A percentile compares a stretch with the other conserved stretches of the same genome.
These are phyloP conservation scores for Himantopus leucocephalus DNA, from an alignment of 2,113 vertebrate species.

Conservation along the genomic window DNA sequence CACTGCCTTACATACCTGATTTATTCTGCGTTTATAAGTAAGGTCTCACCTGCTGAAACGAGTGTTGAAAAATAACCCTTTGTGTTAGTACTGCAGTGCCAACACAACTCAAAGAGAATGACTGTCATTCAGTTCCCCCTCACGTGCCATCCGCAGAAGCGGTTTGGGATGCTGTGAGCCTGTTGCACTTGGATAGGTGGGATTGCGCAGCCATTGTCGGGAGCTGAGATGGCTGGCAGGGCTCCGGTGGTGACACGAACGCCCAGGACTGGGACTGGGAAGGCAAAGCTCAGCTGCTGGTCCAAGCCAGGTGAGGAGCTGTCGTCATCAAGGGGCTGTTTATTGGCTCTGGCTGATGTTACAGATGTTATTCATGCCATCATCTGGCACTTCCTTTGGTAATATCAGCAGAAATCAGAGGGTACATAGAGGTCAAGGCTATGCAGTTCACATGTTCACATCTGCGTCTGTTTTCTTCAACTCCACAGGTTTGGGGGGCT, in stretches of 20 bases:
- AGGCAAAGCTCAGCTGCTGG: not conserved
- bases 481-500: not conserved
- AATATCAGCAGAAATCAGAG: not conserved
- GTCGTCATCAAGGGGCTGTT: not conserved
- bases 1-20: not conserved
- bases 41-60: not conserved
- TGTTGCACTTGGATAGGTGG: not conserved
- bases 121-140: not conserved
- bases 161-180: not conserved
- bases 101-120: not conserved
- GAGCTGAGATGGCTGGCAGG: not conserved
- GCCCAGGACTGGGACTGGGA: not conserved
- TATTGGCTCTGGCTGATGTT: not conserved
- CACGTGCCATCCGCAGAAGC: not conserved
- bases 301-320: not conserved
- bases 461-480: not conserved
- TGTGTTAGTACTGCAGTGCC: not conserved
- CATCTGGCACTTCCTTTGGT: not conserved
- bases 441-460: not conserved
- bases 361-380: not conserved
- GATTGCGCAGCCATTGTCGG: accelerated
- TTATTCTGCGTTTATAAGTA: not conserved
- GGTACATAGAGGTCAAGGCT: not conserved
- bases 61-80: not conserved
- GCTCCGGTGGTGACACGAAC: accelerated